These are phyloP conservation scores for Merluccius polli DNA, from an alignment of 2,797 vertebrate genomes.

Conservation along the genomic window DNA sequence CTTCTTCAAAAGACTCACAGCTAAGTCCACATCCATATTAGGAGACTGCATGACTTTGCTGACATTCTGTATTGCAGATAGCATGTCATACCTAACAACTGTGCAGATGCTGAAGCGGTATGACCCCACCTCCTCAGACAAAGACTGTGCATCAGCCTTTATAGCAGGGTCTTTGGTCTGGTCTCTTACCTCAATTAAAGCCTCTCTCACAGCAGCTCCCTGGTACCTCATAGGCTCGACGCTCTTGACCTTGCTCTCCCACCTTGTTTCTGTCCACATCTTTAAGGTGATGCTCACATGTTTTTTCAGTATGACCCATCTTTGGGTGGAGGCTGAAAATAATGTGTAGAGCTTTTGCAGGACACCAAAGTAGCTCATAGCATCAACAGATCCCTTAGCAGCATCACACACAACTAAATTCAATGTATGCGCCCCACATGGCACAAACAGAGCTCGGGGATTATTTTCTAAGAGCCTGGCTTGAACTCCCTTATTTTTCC, in stretches of 20 bases:
- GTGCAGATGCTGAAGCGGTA: conserved; percentile 24
- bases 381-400: conserved; percentile 28
- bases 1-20: not conserved
- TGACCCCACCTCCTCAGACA: conserved; percentile 29
- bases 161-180: conserved; percentile 24
- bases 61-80: conserved; percentile 17
- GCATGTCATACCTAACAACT: conserved; percentile 32
- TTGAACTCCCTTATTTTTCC: conserved; percentile 33
- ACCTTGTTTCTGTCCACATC: conserved; percentile 28
- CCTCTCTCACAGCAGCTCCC: conserved; percentile 25
- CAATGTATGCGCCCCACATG: no score
- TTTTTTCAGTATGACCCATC: conserved; percentile 30
- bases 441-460: no score
- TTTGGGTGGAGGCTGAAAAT: conserved; percentile 29
- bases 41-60: conserved; percentile 28
- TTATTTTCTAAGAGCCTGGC: conserved; percentile 31
- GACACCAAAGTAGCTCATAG: conserved; percentile 30
- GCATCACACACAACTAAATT: no score
- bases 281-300: conserved; percentile 32
- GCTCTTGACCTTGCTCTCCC: conserved; percentile 37
- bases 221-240: no score
- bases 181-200: conserved; percentile 30
- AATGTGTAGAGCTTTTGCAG: conserved; percentile 28
- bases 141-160: conserved; percentile 25
- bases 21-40: conserved; percentile 10